Conservation (phyloP, 2,888 invertebrate species). For the Masnerella sp. region DNA sequence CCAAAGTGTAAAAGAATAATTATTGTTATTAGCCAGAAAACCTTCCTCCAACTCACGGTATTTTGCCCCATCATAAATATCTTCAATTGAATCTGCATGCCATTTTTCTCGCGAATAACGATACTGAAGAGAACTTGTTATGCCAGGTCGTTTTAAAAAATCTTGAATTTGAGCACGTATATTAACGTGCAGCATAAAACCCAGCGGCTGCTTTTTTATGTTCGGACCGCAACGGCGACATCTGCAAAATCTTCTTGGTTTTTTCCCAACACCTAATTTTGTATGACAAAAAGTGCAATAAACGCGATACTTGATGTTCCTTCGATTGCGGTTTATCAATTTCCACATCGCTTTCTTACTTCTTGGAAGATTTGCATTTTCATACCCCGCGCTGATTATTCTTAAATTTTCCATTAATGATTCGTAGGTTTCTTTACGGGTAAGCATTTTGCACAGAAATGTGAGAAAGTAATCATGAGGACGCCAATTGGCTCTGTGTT, state of each 20-base stretch:
- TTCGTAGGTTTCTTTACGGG: constrained; percentile 3
- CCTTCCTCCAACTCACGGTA: constrained; percentile 1
- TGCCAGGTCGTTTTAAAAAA: constrained; percentile 3
- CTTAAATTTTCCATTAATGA: constrained; percentile 16
- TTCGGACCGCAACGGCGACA: constrained; percentile 5
- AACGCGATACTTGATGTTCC: neutral
- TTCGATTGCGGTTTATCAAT: constrained; percentile 1
- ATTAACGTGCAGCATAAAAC: constrained; percentile 1
- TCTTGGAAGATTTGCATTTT: neutral
- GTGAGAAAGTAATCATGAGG: neutral
- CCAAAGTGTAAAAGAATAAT: constrained; percentile 19
- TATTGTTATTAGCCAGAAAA: neutral
- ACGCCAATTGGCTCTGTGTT: neutral
- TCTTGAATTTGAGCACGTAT: constrained; percentile 7
- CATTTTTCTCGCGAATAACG: constrained; percentile 20
- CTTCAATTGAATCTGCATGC: constrained; percentile 11
- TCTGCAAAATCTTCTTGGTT: constrained; percentile 66
- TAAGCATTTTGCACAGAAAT: constrained; percentile 5
- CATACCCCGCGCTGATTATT: neutral
- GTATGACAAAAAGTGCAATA: constrained; percentile 4
- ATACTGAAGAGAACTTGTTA: constrained; percentile 7
- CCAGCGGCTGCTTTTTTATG: constrained; percentile 5
- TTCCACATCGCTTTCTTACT: constrained; percentile 6
- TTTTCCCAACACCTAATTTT: constrained; percentile 29
- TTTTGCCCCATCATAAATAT: constrained; percentile 7